Base-by-base conservation (phyloP, 1,140 invertebrate genomes). In the Agrypnia vestita region DNA sequence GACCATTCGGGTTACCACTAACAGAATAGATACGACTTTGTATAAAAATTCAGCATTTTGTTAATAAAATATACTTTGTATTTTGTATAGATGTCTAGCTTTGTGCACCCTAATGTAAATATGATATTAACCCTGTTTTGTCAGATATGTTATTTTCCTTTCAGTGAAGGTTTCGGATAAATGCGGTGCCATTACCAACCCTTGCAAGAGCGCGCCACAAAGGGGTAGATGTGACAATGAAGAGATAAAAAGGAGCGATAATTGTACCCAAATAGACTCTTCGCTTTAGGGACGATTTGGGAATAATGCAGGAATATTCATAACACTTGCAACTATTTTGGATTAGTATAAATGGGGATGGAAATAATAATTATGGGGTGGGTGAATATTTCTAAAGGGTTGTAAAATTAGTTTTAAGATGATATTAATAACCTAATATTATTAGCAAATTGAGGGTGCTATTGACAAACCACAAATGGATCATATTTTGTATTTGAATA, bases 161-260 rank as follows among this genome's bases (percentile, higher is more conserved):
- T 59, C 17, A 21, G n/a, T 17, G 55, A 17, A 17, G 19, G 53
- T 56, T 56, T 19, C 15, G 55, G 9, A 8, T 15, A 21, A 59
- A 59, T 59, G 55, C 21, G 55, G 8, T 21, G 17, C 62, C 0
- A 47, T 47, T 67, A 67, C n/a, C 43, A 67, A 67, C 62, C 62
- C 62, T 67, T 67, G 4, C 17, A 15, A 11, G 11, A 43, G 13
- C n/a, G 8, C 4, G 11, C 6, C 4, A 17, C 35, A 71, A 51
- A 71, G 21, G 67, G 67, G 44, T 71, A 47, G 15, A 71, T 25
- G 67, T 71, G 47, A 71, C 67, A 71, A 53, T 53, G 17, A 19
- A 46, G 73, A 56, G 56, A 47, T 44, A 25, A 49, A 35, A 73
- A 76, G 44, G 73, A 62, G 73, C 46, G 73, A 76, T 76, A 76